Conservation (phyloP, 2,888 invertebrate genomes). For the Cylloceria caligata region DNA sequence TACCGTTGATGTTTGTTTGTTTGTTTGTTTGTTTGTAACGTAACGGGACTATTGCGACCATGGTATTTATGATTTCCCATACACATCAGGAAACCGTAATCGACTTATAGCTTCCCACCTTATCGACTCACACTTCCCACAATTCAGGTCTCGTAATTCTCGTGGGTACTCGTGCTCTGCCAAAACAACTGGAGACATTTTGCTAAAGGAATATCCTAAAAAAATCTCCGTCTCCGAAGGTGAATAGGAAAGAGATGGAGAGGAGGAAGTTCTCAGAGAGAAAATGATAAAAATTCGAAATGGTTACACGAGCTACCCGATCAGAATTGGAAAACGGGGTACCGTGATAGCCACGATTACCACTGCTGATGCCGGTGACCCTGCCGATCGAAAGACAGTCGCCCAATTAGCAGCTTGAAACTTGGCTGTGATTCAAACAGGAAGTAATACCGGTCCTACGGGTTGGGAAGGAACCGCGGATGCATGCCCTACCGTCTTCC, state of each 20-base stretch:
- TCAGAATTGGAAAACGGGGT: conserved; percentile 48
- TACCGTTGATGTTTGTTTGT: conserved; percentile 1
- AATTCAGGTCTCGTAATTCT: conserved; percentile 35
- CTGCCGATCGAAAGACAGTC: conserved; percentile 64
- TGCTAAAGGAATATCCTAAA: neutral
- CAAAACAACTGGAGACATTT: conserved; percentile 17
- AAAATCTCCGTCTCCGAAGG: conserved; percentile 4
- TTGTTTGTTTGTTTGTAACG: too few relatives aligned
- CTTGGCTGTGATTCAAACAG: conserved; percentile 80
- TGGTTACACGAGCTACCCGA: conserved; percentile 29
- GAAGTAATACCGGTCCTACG: conserved; percentile 78
- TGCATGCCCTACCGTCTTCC: conserved; percentile 69
- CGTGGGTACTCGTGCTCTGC: neutral
- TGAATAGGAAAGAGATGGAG: neutral
- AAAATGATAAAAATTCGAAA: conserved; percentile 54
- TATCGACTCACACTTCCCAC: conserved; percentile 4
- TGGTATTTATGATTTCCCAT: conserved; percentile 57
- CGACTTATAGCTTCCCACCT: conserved; percentile 27
- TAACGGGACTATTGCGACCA: conserved; percentile 48
- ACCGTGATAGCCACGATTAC: conserved; percentile 32
- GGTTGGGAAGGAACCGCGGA: conserved; percentile 48
- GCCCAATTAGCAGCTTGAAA: conserved; percentile 79
- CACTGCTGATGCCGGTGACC: conserved; percentile 47
- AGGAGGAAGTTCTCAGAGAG: conserved; percentile 3
- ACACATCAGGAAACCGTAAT: conserved; percentile 43